Evolutionary conservation across 2,113 vertebrate genomes (phyloP).

Genomic region (Sciurus niger): DNA sequence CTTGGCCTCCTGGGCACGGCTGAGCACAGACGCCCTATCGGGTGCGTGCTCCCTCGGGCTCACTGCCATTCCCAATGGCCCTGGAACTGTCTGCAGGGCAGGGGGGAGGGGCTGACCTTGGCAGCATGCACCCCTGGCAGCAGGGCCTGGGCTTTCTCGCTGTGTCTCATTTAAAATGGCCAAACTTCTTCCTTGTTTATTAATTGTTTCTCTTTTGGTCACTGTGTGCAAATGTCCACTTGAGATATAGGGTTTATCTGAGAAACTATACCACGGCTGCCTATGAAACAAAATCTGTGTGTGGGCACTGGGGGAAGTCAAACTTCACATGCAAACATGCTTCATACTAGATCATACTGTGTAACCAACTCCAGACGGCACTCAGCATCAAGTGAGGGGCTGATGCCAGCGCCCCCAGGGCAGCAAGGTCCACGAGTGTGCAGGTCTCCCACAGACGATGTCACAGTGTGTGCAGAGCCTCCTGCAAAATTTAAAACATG

Average conservation of each 20-base stretch:
- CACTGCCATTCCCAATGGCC: rapidly evolving
- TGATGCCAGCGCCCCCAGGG: too few relatives aligned
- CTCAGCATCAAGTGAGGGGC: not conserved
- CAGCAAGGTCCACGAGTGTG: not conserved
- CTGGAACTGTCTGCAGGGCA: rapidly evolving
- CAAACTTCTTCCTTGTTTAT: not conserved
- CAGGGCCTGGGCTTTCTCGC: rapidly evolving
- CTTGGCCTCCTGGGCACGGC: not conserved
- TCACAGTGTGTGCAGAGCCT: not conserved
- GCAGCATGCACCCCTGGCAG: not conserved
- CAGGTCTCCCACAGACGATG: not conserved
- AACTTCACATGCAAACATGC: not conserved
- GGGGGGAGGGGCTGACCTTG: not conserved
- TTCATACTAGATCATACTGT: not conserved
- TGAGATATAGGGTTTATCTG: too few relatives aligned
- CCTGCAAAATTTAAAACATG: not conserved
- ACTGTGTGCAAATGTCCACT: rapidly evolving
- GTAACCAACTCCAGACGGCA: not conserved
- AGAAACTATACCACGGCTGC: not conserved
- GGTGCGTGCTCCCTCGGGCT: too few relatives aligned
- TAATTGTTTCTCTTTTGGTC: not conserved
- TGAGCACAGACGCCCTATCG: not conserved
- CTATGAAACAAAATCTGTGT: not conserved
- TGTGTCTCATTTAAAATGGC: too few relatives aligned
- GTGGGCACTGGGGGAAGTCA: rapidly evolving